Base-by-base conservation (phyloP, 2,113 vertebrate species). In the Megatriorchis doriae region DNA sequence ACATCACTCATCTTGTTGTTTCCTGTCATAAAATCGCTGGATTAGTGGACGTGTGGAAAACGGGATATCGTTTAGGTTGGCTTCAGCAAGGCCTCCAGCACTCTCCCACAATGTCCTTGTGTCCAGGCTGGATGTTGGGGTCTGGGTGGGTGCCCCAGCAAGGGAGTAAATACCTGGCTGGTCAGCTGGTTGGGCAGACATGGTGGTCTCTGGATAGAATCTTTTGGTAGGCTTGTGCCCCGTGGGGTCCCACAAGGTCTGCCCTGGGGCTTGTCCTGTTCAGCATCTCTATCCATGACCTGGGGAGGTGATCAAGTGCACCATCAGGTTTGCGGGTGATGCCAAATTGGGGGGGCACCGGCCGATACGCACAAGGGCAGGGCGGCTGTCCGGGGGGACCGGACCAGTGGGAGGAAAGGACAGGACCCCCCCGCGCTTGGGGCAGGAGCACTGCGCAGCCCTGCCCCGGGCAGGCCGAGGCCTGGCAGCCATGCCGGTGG, bases 321-420 rank as follows among this genome's bases (percentile, higher is more conserved):
- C 31, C 3, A 4, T 14, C 42, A 34, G 6, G 8, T 38, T 20
- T 58, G 32, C 34, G 45, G 38, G 16, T 45, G 27, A 66, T 1
- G 1, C 36, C 32, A 59, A 10, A 17, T 0, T 12, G 18, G 5
- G 18, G 18, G 9, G 23, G 8, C 17, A 61, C 3, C 10, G 23
- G 29, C 18, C 1, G 2, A 42, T 36, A n/a, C 1, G 3, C 16
- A 31, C 1, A 1, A 67, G 20, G 22, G 27, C 23, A 36, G 11
- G 13, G 10, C 1, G 0, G 27, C 10, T 10, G 25, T 45, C 19
- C 62, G 61, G 50, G 13, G 8, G 8, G 16, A 48, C 29, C 27
- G 43, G 25, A 38, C 9, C 1, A 1, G 11, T 59, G 61, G 40
- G 14, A 74, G 26, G 40, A 53, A 19, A 45, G 45, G 45, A 20